These are phyloP conservation scores for Ormyrus nitidulus DNA, from an alignment of 2,888 invertebrate species.

Conservation along the genomic window DNA sequence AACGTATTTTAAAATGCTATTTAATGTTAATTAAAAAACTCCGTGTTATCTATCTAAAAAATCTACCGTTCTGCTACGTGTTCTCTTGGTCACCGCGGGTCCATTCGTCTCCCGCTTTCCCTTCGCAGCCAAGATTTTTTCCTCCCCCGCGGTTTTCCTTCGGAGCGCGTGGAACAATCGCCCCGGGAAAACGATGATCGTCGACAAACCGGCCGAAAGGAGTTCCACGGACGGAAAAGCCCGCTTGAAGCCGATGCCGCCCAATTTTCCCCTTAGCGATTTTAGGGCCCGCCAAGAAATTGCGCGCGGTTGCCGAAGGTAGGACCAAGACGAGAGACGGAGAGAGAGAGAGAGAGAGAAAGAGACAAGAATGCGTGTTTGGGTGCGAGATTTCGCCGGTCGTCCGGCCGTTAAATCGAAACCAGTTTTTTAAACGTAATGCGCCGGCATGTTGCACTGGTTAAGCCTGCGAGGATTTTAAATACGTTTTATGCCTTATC, in stretches of 20 bases:
- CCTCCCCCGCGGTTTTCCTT: background rate
- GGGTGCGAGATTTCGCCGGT: slow-evolving; percentile 44
- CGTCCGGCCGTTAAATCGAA: slow-evolving; percentile 52
- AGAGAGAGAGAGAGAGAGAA: background rate
- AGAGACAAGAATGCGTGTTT: slow-evolving; percentile 41
- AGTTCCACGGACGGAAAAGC: slow-evolving; percentile 16
- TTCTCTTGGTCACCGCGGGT: background rate
- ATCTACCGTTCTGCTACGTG: background rate
- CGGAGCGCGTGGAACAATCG: background rate
- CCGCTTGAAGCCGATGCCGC: background rate
- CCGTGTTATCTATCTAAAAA: background rate
- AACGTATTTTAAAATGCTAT: no score
- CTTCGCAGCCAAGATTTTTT: background rate
- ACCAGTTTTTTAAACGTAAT: slow-evolving; percentile 56
- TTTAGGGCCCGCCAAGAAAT: slow-evolving; percentile 48
- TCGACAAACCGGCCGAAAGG: no score
- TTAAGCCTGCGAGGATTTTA: slow-evolving; percentile 8
- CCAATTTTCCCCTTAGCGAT: background rate
- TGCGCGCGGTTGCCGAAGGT: slow-evolving; percentile 23
- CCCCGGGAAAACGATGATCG: slow-evolving; percentile 28
- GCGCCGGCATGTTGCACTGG: slow-evolving; percentile 27
- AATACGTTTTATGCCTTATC: slow-evolving; percentile 27
- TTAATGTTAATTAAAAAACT: no score
- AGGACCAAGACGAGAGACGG: no score
- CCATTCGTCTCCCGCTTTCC: slow-evolving; percentile 23